Conservation (phyloP, 2,888 invertebrate genomes). For the Trissolcus japonicus region DNA sequence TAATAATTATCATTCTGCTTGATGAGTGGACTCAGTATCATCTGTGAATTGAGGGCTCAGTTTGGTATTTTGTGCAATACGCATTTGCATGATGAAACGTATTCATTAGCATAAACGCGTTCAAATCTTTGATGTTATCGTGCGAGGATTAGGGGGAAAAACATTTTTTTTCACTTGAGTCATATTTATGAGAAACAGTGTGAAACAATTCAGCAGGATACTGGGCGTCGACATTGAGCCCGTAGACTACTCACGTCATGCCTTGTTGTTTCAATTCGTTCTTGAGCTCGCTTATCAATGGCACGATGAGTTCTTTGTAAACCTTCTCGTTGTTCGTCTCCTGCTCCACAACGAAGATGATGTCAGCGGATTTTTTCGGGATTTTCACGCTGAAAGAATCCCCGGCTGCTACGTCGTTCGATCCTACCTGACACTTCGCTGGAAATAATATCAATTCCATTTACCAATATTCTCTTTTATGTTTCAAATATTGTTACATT, state of each 20-base stretch:
- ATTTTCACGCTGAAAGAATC: slow-evolving; percentile 82
- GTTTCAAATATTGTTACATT: background rate
- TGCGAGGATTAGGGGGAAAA: too few species aligned
- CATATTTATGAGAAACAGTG: background rate
- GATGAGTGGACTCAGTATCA: too few species aligned
- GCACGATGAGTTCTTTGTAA: slow-evolving; percentile 81
- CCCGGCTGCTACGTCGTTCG: slow-evolving; percentile 77
- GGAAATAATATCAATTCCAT: slow-evolving; percentile 15
- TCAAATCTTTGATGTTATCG: background rate
- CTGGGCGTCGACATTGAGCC: too few species aligned
- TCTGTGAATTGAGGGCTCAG: too few species aligned
- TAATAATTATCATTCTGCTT: too few species aligned
- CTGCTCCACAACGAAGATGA: slow-evolving; percentile 87
- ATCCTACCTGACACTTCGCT: slow-evolving; percentile 77
- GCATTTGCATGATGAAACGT: too few species aligned
- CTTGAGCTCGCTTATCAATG: slow-evolving; percentile 80
- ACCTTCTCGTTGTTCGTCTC: slow-evolving; percentile 80
- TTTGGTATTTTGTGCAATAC: too few species aligned
- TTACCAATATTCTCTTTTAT: background rate
- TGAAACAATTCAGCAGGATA: too few species aligned
- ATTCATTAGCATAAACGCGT: too few species aligned
- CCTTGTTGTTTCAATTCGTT: slow-evolving; percentile 81
- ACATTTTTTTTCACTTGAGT: slow-evolving; percentile 12
- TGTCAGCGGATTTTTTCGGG: slow-evolving; percentile 87
- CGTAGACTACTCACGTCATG: slow-evolving; percentile 77